Evolutionary conservation across 2,113 vertebrate genomes (phyloP).

Genomic region (Gobio gobio): DNA sequence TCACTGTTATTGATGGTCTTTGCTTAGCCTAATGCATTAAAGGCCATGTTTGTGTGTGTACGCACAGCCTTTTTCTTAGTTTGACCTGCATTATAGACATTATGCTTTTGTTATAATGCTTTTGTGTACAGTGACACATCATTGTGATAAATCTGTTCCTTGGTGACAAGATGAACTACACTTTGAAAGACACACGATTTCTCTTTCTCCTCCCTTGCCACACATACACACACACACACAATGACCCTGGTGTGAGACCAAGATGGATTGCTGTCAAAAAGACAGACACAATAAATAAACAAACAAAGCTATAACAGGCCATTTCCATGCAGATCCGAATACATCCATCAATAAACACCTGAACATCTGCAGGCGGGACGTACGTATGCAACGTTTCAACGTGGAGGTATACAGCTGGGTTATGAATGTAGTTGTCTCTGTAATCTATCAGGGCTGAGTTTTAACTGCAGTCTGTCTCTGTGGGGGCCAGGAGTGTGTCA

Average conservation of each 20-base stretch:
- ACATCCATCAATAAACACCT: conserved; percentile 28
- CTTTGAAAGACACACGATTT: conserved; percentile 27
- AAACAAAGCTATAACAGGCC: neutral
- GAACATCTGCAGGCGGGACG: conserved; percentile 23
- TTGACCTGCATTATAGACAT: conserved; percentile 34
- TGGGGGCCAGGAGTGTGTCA: conserved; percentile 54
- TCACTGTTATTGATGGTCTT: conserved; percentile 52
- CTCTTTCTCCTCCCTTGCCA: neutral
- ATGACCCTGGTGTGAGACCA: conserved; percentile 3
- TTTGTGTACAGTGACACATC: conserved; percentile 42
- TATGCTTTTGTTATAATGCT: conserved; percentile 33
- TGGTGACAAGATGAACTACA: conserved; percentile 24
- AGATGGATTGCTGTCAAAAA: conserved; percentile 32
- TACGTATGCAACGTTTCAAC: neutral
- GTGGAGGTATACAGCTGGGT: conserved; percentile 29
- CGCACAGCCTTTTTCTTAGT: conserved; percentile 8
- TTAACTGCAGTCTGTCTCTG: conserved; percentile 55
- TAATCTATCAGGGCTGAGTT: conserved; percentile 54
- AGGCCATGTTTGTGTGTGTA: conserved; percentile 22
- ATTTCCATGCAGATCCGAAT: conserved; percentile 41
- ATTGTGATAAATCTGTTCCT: conserved; percentile 41
- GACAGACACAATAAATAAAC: conserved; percentile 34
- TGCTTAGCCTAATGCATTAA: conserved; percentile 47
- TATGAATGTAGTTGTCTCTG: conserved; percentile 46
- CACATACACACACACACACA: conserved; percentile 17